phyloP scores from a whole-genome alignment of 23 tunicate genomes.

The Oikopleura dioica region DNA sequence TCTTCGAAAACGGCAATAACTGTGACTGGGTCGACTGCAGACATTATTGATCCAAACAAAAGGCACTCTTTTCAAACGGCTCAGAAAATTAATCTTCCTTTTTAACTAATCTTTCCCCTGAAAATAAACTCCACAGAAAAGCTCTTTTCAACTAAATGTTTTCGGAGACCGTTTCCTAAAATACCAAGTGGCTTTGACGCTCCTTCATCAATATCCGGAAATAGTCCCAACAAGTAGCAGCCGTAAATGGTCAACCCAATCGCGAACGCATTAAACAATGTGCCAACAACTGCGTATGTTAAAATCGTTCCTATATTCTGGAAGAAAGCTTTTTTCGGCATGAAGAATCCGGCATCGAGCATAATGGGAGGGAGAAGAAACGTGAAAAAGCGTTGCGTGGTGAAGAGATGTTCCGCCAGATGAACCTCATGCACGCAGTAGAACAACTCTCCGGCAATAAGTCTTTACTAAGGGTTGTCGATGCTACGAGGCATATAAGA shows the following conservation, averaged over 20 bases:
- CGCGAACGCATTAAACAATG: neutral
- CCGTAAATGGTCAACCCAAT: slow-evolving; percentile 1
- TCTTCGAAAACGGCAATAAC: slow-evolving; percentile 9
- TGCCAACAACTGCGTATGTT: slow-evolving; percentile 10
- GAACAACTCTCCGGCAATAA: too few relatives aligned
- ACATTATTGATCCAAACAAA: slow-evolving; percentile 7
- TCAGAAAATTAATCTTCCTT: neutral
- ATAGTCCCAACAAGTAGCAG: neutral
- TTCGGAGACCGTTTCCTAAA: neutral
- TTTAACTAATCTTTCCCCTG: neutral
- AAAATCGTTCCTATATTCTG: slow-evolving; percentile 6
- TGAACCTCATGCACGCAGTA: slow-evolving; percentile 13
- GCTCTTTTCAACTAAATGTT: neutral
- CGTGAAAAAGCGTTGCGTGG: neutral
- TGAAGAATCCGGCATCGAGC: slow-evolving; percentile 3
- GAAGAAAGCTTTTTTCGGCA: slow-evolving; percentile 10
- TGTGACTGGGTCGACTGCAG: slow-evolving; percentile 9
- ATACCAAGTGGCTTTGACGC: neutral
- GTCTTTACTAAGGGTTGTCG: slow-evolving; percentile 33
- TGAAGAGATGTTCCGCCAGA: neutral
- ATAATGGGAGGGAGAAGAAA: neutral
- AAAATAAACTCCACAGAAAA: neutral
- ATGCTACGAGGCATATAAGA: slow-evolving; percentile 83
- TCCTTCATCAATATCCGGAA: neutral
- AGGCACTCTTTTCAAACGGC: slow-evolving; percentile 9